Evolutionary conservation across 2,888 invertebrate species (phyloP), one percentile per base, ranked within the genome.

Genomic region (Eupsilia transversa): DNA sequence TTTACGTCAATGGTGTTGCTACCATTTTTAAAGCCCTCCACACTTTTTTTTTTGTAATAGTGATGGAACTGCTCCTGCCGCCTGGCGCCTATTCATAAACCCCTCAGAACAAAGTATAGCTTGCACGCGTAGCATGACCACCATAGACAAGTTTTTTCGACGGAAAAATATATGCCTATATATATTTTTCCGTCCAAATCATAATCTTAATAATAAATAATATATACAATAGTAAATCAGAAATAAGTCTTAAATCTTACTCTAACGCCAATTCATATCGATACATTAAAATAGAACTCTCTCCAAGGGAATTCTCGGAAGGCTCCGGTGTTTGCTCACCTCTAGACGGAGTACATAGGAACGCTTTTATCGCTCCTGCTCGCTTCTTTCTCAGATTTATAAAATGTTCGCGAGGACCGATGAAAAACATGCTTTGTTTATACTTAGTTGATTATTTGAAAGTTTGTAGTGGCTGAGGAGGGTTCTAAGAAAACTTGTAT

Each of bases 301-400:
- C 27, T 33, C n/a, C n/a, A 30, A 33, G 27, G 33, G 33, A 33
- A 60, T 43, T 61, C 46, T 65, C 43, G 57, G 49, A 14, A 65
- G 54, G 60, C 57, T 30, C 49, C 59, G 56, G 43, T 83, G 82
- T 83, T 77, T 77, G 82, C 82, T 35, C 73, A 82, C 67, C 82
- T 85, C 82, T 69, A 73, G 30, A 77, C 41, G 43, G 61, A 43
- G 70, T 82, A 82, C 83, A 83, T 74, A 66, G 77, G 78, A 83
- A 83, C 64, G 82, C 82, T 83, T 83, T 83, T 83, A 83, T 71
- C 85, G 82, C 52, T 27, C 41, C 20, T 41, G 27, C 77, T 46
- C 72, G 49, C 70, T 67, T 77, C 68, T 80, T 70, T 61, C 71
- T 71, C 57, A 77, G 67, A 73, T 84, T 83, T 84, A 77, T 82